phyloP scores from a whole-genome alignment of 2,797 vertebrate genomes.

The Heterohyrax brucei region DNA sequence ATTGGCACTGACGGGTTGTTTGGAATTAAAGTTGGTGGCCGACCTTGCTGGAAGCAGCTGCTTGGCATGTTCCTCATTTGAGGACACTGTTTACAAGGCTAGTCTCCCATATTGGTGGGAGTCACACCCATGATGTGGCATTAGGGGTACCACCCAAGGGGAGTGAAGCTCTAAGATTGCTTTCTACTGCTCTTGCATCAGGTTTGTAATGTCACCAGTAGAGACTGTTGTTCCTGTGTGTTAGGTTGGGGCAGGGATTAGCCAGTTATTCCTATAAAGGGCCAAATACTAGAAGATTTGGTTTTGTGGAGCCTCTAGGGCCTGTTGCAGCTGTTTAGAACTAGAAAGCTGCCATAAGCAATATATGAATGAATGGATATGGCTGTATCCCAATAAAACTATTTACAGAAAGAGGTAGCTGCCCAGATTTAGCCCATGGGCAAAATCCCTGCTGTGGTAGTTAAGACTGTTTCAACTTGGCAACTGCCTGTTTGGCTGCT shows the following conservation, averaged over 20 bases:
- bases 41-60: slow-evolving; percentile 9
- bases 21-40: slow-evolving; percentile 41
- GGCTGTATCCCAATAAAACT: neutral
- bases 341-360: neutral
- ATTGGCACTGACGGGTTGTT: neutral
- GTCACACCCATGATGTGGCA: neutral
- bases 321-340: neutral
- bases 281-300: neutral
- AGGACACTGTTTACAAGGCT: neutral
- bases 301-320: neutral
- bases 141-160: neutral
- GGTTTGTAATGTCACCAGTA: neutral
- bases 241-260: neutral
- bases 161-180: neutral
- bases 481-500: too few species aligned
- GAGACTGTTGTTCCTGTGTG: neutral
- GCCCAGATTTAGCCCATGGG: neutral
- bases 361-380: neutral
- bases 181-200: neutral
- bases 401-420: slow-evolving; percentile 50
- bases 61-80: neutral
- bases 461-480: too few species aligned
- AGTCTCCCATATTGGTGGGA: neutral
- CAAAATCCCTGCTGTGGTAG: neutral
- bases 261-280: neutral